Evolutionary conservation across 2,888 invertebrate species (phyloP), one percentile per base, ranked within the genome.

Genomic region (Mayetiola destructor): DNA sequence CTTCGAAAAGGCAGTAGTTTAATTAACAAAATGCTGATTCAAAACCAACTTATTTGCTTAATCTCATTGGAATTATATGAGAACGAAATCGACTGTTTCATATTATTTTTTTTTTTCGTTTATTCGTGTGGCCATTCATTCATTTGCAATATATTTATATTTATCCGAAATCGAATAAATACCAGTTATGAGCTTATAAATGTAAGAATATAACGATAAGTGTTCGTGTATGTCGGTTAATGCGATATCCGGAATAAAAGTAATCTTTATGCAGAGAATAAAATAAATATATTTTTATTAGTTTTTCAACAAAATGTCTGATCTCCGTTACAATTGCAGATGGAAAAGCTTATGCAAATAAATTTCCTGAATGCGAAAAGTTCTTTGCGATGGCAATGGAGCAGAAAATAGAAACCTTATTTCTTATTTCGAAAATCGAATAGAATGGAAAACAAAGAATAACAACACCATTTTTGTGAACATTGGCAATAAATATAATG

Each of bases 401-500:
- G 5, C 9, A 6, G 5, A 16, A 16, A 37, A 37, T 40, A 12
- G 40, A 14, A 12, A 21, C 40, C 21, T 10, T 40, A 23, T 40
- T 21, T 40, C 21, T 27, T 27, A n/a, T 27, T 48, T 10, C 48
- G 48, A 48, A 27, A n/a, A 27, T 48, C 16, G 48, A 16, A 27
- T 48, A n/a, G n/a, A n/a, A n/a, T n/a, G n/a, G n/a, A 16, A 48
- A 48, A 48, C 48, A 48, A 48, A 48, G 48, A 48, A 48, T 27
- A 48, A 48, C 48, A 48, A 48, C n/a, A n/a, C 48, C 48, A 48
- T 48, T 48, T 48, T 48, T 48, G 48, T 48, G 48, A 4, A 48
- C 48, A 48, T 48, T 48, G 27, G 48, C 48, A 48, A 48, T 48
- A 48, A 48, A 48, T 48, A 48, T 48, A 48, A 48, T 48, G 48